These are phyloP conservation scores for Cryptophagus acutangulus DNA, from an alignment of 2,888 invertebrate genomes.

Conservation along the genomic window DNA sequence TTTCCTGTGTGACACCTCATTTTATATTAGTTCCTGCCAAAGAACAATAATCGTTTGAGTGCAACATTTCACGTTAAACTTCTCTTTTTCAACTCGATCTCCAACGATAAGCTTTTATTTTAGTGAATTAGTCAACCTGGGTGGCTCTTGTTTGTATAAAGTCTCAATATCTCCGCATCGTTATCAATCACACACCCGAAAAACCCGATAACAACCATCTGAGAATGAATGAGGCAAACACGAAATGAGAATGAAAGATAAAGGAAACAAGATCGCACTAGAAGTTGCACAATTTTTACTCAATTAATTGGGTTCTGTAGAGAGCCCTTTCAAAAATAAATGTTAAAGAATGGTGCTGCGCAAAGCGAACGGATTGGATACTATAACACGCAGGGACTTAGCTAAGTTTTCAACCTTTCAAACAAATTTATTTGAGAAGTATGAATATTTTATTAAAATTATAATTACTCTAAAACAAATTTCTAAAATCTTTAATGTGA, in stretches of 20 bases:
- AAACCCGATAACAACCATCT: constrained; percentile 2
- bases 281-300: too few relatives aligned
- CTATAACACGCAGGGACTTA: too few relatives aligned
- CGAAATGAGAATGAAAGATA: too few relatives aligned
- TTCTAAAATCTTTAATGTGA: too few relatives aligned
- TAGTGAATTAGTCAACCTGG: constrained; percentile 3
- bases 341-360: neutral
- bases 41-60: constrained; percentile 1
- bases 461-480: too few relatives aligned
- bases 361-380: neutral
- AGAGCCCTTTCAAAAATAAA: too few relatives aligned
- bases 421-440: too few relatives aligned
- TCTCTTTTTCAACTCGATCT: constrained; percentile 4
- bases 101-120: neutral
- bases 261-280: too few relatives aligned
- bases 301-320: too few relatives aligned
- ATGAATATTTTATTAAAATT: too few relatives aligned
- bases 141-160: neutral
- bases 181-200: constrained; percentile 2
- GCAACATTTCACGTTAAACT: constrained; percentile 1
- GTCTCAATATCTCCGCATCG: neutral
- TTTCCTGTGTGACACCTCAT: constrained; percentile 16
- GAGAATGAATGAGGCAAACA: neutral
- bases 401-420: too few relatives aligned
- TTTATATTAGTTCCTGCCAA: constrained; percentile 21